A percentile compares a stretch with the other conserved stretches of the same genome.
These are phyloP conservation scores for Drosophila ezoana DNA, from an alignment of 2,888 invertebrate genomes.

Conservation along the genomic window DNA sequence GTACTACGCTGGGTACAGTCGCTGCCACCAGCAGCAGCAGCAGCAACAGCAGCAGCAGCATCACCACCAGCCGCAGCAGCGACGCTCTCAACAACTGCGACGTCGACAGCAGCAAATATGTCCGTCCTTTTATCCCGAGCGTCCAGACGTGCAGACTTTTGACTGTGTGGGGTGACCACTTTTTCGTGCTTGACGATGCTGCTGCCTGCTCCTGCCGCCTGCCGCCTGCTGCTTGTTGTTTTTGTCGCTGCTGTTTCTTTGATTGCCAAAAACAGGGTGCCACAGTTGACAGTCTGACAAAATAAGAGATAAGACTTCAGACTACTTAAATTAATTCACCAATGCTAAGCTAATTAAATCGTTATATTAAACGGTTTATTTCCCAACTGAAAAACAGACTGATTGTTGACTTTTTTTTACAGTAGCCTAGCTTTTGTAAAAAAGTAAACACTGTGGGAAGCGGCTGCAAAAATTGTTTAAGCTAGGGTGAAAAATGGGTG, in stretches of 20 bases:
- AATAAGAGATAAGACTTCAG: neutral
- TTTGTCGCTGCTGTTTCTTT: conserved; percentile 66
- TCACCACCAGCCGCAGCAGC: conserved; percentile 7
- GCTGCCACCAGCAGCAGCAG: conserved; percentile 58
- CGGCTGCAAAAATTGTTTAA: neutral
- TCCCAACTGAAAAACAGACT: neutral
- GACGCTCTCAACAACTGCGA: conserved; percentile 44
- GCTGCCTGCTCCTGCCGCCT: conserved; percentile 27
- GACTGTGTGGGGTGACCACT: conserved; percentile 78
- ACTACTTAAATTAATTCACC: neutral
- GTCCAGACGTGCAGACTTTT: conserved; percentile 78
- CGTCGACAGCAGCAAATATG: conserved; percentile 62
- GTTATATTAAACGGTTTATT: neutral
- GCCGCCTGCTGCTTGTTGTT: conserved; percentile 30
- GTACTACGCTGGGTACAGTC: conserved; percentile 71
- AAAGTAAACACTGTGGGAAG: neutral
- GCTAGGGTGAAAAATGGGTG: neutral
- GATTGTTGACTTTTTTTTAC: neutral
- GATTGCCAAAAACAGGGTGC: conserved; percentile 73
- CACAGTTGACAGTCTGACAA: conserved; percentile 4
- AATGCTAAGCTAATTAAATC: conserved; percentile 1
- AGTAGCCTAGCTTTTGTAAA: neutral
- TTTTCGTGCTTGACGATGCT: conserved; percentile 71
- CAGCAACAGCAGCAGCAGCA: conserved; percentile 32
- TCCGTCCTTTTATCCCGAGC: conserved; percentile 65